phyloP scores from a whole-genome alignment of 2,888 invertebrate genomes.

The Folsomia candida region DNA sequence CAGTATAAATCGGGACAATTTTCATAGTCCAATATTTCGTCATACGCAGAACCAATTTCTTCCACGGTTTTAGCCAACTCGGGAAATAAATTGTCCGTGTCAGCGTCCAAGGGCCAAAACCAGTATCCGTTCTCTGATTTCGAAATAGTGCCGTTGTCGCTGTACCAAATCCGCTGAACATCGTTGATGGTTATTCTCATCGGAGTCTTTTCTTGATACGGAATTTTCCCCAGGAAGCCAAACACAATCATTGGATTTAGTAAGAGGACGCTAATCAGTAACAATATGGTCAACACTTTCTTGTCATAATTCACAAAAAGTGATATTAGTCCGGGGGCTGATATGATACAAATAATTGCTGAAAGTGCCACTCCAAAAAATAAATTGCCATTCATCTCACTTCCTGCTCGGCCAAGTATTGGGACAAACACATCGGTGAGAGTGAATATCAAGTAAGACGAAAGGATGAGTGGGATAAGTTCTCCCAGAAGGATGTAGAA shows the following conservation, averaged over 20 bases:
- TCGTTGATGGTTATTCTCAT: conserved; percentile 47
- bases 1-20: conserved; percentile 45
- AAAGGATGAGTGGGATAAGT: conserved; percentile 41
- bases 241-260: conserved; percentile 40
- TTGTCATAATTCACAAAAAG: conserved; percentile 40
- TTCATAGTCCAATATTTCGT: conserved; percentile 33
- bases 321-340: conserved; percentile 40
- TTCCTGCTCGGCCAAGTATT: conserved; percentile 45
- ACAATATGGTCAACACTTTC: conserved; percentile 22
- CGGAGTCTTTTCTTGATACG: conserved; percentile 47
- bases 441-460: conserved; percentile 31
- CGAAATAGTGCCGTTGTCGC: conserved; percentile 16
- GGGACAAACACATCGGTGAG: conserved; percentile 48
- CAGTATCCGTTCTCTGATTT: conserved; percentile 44
- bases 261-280: conserved; percentile 34
- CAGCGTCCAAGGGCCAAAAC: conserved; percentile 45
- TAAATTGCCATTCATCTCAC: conserved; percentile 44
- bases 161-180: conserved; percentile 43
- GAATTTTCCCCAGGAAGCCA: conserved; percentile 48
- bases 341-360: conserved; percentile 27
- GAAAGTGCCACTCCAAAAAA: conserved; percentile 43
- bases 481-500: conserved; percentile 43
- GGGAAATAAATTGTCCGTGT: conserved; percentile 37
- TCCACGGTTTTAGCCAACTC: conserved; percentile 32
- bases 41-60: conserved; percentile 23